Evolutionary conservation across 2,888 invertebrate genomes (phyloP).

Genomic region (Lithophane leautieri): DNA sequence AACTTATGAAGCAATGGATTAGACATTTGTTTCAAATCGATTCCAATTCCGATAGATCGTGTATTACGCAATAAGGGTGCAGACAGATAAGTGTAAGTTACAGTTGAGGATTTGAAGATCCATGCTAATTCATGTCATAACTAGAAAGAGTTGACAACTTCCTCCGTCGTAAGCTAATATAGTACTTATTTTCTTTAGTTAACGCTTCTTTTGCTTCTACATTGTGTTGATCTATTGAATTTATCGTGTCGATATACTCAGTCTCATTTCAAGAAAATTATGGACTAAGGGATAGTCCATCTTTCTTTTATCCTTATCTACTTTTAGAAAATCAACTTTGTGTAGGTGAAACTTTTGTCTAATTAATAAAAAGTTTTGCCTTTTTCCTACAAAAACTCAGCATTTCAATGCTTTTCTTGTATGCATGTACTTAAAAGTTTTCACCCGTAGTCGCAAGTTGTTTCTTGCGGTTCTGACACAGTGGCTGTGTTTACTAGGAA

Average conservation of each 20-base stretch:
- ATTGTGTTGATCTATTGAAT: background rate
- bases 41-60: no score
- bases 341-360: background rate
- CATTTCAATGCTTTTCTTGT: slow-evolving; percentile 26
- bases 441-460: slow-evolving; percentile 21
- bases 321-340: background rate
- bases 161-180: no score
- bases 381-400: background rate
- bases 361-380: background rate
- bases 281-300: no score
- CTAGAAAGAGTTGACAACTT: background rate
- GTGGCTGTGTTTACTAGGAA: slow-evolving; percentile 67
- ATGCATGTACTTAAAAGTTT: slow-evolving; percentile 27
- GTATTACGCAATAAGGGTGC: no score
- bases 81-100: background rate
- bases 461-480: slow-evolving; percentile 55
- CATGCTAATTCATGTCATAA: background rate
- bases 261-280: background rate
- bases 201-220: no score
- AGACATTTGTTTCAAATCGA: no score
- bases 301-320: background rate
- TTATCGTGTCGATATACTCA: background rate
- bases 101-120: background rate
- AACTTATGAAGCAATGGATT: no score
- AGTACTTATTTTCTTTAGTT: background rate